These are phyloP conservation scores for Thalpophila matura DNA, from an alignment of 2,888 invertebrate species.

Conservation along the genomic window DNA sequence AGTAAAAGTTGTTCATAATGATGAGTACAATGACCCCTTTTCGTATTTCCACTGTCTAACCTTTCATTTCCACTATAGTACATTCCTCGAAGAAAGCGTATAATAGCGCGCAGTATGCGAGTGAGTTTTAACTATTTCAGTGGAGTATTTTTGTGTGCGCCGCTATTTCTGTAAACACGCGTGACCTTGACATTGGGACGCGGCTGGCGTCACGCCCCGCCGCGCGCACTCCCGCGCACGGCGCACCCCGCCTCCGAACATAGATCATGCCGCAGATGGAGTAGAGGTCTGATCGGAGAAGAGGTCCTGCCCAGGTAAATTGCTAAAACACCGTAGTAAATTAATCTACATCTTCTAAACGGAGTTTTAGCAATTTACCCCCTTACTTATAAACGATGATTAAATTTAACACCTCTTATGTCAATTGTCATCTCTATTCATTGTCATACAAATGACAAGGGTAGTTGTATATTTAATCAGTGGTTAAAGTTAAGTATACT, in stretches of 20 bases:
- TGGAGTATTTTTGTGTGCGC: conserved; percentile 54
- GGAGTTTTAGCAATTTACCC: too few relatives aligned
- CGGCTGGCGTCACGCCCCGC: conserved; percentile 55
- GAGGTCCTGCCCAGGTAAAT: not conserved
- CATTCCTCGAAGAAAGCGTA: conserved; percentile 1
- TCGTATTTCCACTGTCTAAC: not conserved
- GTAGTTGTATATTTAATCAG: too few relatives aligned
- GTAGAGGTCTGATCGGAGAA: not conserved
- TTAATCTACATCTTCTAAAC: too few relatives aligned
- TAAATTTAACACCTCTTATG: too few relatives aligned
- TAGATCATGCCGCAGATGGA: conserved; percentile 33
- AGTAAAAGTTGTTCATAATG: too few relatives aligned
- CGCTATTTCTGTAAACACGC: conserved; percentile 60
- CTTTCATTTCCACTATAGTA: too few relatives aligned
- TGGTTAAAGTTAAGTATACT: too few relatives aligned
- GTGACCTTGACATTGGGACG: conserved; percentile 71
- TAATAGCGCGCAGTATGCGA: conserved; percentile 5
- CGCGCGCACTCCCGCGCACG: conserved; percentile 57
- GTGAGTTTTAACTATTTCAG: conserved; percentile 42
- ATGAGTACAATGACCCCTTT: too few relatives aligned
- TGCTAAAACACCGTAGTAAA: too few relatives aligned
- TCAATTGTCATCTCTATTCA: too few relatives aligned
- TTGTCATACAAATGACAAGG: too few relatives aligned
- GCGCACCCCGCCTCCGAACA: conserved; percentile 47
- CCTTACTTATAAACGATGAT: too few relatives aligned